A percentile compares a stretch with the other conserved stretches of the same genome.
These are phyloP conservation scores for Mandrillus leucophaeus DNA, from an alignment of 2,113 vertebrate species.

Conservation along the genomic window DNA sequence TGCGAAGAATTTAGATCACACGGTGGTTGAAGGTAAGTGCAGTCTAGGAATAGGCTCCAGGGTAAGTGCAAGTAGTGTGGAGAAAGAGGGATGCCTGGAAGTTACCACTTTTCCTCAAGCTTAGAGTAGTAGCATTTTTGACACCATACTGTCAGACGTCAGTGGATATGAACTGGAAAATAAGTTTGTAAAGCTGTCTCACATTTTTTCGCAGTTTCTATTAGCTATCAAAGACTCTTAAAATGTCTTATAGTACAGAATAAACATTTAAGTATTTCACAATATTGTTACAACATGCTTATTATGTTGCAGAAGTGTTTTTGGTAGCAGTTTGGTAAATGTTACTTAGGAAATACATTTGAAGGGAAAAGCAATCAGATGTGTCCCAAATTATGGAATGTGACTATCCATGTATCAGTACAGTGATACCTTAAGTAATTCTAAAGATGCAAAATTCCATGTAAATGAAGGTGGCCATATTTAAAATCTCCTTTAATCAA, in stretches of 20 bases:
- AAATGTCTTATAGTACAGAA: slow-evolving; percentile 27
- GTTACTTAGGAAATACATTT: slow-evolving; percentile 46
- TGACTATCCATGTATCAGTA: neutral
- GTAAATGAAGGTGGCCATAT: slow-evolving; percentile 35
- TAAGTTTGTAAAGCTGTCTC: neutral
- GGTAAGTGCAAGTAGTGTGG: neutral
- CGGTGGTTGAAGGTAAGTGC: slow-evolving; percentile 53
- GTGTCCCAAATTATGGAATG: slow-evolving; percentile 4
- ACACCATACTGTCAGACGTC: neutral
- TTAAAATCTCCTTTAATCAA: slow-evolving; percentile 41
- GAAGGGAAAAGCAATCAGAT: neutral
- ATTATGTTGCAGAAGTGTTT: neutral
- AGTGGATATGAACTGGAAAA: slow-evolving; percentile 46
- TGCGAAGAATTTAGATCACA: slow-evolving; percentile 16
- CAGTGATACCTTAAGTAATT: slow-evolving; percentile 28
- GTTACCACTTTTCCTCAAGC: neutral
- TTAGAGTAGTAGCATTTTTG: slow-evolving; percentile 3
- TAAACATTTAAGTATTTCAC: neutral
- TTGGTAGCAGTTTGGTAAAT: slow-evolving; percentile 25
- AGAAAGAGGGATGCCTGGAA: neutral
- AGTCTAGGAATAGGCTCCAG: neutral
- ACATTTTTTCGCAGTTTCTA: slow-evolving; percentile 4
- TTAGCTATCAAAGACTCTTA: slow-evolving; percentile 13
- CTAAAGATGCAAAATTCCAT: neutral
- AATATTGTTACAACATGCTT: slow-evolving; percentile 10